Conservation (phyloP, 1,140 invertebrate species). For the Heliconius hermathena region DNA sequence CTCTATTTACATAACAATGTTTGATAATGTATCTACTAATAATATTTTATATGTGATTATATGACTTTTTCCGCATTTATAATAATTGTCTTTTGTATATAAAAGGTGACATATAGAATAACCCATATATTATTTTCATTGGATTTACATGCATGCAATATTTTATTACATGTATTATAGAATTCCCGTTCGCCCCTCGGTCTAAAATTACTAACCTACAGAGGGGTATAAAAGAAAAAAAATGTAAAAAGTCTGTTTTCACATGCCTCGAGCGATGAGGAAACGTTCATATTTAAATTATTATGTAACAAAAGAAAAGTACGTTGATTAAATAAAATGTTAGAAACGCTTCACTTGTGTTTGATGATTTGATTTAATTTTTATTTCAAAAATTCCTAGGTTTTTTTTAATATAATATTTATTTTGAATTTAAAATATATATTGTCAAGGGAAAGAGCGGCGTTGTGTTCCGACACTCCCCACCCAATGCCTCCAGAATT, state of each 20-base stretch:
- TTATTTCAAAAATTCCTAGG: neutral
- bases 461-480: too few relatives aligned
- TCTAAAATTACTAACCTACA: neutral
- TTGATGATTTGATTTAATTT: neutral
- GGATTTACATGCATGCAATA: neutral
- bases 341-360: neutral
- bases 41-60: too few relatives aligned
- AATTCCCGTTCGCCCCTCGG: neutral
- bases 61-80: too few relatives aligned
- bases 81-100: too few relatives aligned
- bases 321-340: neutral
- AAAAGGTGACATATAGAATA: too few relatives aligned
- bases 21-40: too few relatives aligned
- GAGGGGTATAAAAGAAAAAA: neutral
- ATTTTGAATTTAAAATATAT: too few relatives aligned
- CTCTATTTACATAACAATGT: too few relatives aligned
- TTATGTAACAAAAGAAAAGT: conserved; percentile 9
- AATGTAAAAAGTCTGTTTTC: neutral
- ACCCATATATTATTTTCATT: neutral
- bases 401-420: too few relatives aligned
- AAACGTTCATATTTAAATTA: conserved; percentile 12
- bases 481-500: too few relatives aligned
- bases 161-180: neutral
- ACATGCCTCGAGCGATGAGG: neutral
- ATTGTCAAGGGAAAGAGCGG: too few relatives aligned